phyloP scores from a whole-genome alignment of 2,113 vertebrate genomes.

The Macrotis lagotis region DNA sequence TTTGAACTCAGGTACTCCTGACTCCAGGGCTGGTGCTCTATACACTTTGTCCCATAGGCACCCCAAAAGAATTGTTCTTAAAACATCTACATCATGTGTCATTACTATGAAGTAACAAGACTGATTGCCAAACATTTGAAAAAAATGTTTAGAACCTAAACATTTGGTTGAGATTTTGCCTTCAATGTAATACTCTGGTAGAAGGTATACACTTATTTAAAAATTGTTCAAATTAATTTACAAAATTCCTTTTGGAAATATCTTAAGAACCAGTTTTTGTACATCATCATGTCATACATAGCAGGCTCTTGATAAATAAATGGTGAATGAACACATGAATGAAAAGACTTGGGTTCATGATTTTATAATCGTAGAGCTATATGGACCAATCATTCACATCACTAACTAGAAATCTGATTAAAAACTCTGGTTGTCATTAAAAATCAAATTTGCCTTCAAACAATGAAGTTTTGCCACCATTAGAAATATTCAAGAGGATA shows the following conservation, averaged over 20 bases:
- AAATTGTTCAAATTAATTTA: not conserved
- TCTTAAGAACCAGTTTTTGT: too few relatives aligned
- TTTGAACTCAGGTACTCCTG: too few relatives aligned
- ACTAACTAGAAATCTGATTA: conserved; percentile 40
- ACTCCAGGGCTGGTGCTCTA: too few relatives aligned
- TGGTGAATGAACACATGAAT: not conserved
- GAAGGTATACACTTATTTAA: not conserved
- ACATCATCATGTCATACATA: not conserved
- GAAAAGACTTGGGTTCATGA: not conserved
- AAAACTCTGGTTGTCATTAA: conserved; percentile 26
- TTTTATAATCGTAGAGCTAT: not conserved
- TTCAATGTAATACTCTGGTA: not conserved
- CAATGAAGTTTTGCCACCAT: conserved; percentile 53
- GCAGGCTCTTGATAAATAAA: not conserved
- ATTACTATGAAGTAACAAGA: not conserved
- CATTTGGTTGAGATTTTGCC: not conserved
- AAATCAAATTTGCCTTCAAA: conserved; percentile 52
- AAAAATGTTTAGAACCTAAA: not conserved
- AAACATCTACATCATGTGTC: not conserved
- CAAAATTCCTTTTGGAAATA: not conserved
- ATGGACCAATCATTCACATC: not conserved
- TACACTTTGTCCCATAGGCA: too few relatives aligned
- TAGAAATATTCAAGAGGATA: conserved; percentile 54
- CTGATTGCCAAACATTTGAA: not conserved
- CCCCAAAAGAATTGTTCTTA: not conserved